Evolutionary conservation across 92 coral and sea anemone genomes (phyloP).

Genomic region (Palythoa grandis): DNA sequence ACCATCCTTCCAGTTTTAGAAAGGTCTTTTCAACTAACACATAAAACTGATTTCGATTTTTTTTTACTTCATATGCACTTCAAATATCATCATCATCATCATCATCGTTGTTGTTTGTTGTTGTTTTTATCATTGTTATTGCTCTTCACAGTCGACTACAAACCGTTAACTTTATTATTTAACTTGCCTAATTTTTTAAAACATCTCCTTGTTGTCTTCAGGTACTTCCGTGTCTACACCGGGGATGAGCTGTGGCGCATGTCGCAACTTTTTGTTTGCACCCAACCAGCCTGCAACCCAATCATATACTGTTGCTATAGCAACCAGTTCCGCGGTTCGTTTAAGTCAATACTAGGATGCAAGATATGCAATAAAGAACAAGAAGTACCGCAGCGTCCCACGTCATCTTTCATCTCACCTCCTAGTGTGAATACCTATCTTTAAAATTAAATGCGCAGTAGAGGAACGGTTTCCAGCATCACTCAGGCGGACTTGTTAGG

Average conservation of each 20-base stretch:
- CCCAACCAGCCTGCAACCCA: conserved; percentile 45
- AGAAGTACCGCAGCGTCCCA: background rate
- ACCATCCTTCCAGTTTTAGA: too few relatives aligned
- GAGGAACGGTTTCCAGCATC: background rate
- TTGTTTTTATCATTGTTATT: too few relatives aligned
- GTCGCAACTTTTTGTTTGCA: conserved; percentile 38
- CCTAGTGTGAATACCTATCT: conserved; percentile 24
- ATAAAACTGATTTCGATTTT: too few relatives aligned
- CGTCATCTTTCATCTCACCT: conserved; percentile 38
- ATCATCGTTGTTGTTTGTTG: too few relatives aligned
- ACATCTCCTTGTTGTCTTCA: background rate
- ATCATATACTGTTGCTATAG: conserved; percentile 48
- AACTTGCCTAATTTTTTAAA: background rate
- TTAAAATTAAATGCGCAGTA: background rate
- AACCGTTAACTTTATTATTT: too few relatives aligned
- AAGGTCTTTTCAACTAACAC: too few relatives aligned
- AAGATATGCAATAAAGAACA: conserved; percentile 25
- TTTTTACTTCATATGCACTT: too few relatives aligned
- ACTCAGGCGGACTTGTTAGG: background rate
- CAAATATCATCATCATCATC: too few relatives aligned
- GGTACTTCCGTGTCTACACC: conserved; percentile 34
- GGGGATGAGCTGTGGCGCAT: conserved; percentile 44
- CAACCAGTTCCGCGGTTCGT: conserved; percentile 43
- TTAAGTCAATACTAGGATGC: conserved; percentile 30
- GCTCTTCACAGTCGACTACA: too few relatives aligned